phyloP scores from a whole-genome alignment of 1,140 invertebrate genomes.

The Elysia chlorotica region DNA sequence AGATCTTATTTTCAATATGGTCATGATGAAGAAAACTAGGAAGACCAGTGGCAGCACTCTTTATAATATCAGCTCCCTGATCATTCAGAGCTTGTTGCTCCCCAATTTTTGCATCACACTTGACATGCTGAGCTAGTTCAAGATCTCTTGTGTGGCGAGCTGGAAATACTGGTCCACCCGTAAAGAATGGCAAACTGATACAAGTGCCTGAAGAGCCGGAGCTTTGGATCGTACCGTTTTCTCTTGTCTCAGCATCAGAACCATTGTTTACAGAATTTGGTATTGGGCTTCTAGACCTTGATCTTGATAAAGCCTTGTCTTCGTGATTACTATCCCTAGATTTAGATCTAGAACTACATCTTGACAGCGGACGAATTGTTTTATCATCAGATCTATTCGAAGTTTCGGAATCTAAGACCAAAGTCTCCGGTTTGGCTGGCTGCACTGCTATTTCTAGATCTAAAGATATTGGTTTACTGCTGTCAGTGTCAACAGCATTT shows the following conservation, averaged over 20 bases:
- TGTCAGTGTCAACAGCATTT: not conserved
- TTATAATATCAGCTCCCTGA: not conserved
- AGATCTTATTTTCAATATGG: not conserved
- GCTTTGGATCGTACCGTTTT: not conserved
- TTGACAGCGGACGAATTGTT: too few species aligned
- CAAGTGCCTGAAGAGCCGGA: not conserved
- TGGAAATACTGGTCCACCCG: constrained; percentile 14
- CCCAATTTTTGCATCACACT: not conserved
- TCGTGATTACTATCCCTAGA: not conserved
- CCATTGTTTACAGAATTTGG: not conserved
- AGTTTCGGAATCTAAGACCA: too few species aligned
- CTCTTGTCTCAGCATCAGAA: not conserved
- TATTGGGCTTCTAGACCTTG: not conserved
- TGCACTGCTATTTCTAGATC: not conserved
- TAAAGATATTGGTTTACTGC: not conserved
- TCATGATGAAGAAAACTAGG: not conserved
- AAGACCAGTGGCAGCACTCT: not conserved
- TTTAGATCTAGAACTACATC: too few species aligned
- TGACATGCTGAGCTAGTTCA: not conserved
- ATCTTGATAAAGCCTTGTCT: not conserved
- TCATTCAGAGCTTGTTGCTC: not conserved
- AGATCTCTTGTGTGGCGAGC: constrained; percentile 12
- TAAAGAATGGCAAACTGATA: not conserved
- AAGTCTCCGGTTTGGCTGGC: not conserved
- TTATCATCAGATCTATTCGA: too few species aligned